Percentiles rank a stretch among this genome's conserved stretches.
phyloP scores from a whole-genome alignment of 1,140 invertebrate species.

The Ditylenchus dipsaci region DNA sequence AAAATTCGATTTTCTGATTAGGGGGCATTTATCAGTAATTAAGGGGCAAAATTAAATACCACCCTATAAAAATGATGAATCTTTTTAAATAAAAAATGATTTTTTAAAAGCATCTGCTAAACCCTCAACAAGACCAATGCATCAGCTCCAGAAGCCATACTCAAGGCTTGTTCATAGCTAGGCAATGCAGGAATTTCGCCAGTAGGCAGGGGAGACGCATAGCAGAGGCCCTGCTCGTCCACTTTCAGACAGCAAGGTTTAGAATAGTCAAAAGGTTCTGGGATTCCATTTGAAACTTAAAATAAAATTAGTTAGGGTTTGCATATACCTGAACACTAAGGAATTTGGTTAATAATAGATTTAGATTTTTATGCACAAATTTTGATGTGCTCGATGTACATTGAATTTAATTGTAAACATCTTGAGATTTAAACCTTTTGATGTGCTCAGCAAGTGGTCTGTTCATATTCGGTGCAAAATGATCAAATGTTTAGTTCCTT shows the following conservation, averaged over 20 bases:
- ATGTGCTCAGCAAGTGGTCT: too few relatives aligned
- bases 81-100: too few relatives aligned
- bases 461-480: too few relatives aligned
- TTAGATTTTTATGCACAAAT: background rate
- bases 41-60: too few relatives aligned
- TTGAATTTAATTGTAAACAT: background rate
- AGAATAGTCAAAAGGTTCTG: conserved; percentile 19
- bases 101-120: too few relatives aligned
- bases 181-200: conserved; percentile 33
- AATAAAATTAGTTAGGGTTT: background rate
- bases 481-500: too few relatives aligned
- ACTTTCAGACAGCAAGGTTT: conserved; percentile 33
- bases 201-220: conserved; percentile 31
- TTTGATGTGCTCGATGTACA: background rate
- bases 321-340: background rate
- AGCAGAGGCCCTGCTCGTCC: conserved; percentile 32
- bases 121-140: too few relatives aligned
- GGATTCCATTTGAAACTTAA: conserved; percentile 17
- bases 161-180: conserved; percentile 25
- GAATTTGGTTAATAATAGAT: too few relatives aligned
- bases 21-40: too few relatives aligned
- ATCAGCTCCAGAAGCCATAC: conserved; percentile 18
- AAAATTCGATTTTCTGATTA: too few relatives aligned
- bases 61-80: too few relatives aligned
- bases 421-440: too few relatives aligned